Conservation (phyloP, 2,113 vertebrate genomes). For the Lepisosteus osseus region DNA sequence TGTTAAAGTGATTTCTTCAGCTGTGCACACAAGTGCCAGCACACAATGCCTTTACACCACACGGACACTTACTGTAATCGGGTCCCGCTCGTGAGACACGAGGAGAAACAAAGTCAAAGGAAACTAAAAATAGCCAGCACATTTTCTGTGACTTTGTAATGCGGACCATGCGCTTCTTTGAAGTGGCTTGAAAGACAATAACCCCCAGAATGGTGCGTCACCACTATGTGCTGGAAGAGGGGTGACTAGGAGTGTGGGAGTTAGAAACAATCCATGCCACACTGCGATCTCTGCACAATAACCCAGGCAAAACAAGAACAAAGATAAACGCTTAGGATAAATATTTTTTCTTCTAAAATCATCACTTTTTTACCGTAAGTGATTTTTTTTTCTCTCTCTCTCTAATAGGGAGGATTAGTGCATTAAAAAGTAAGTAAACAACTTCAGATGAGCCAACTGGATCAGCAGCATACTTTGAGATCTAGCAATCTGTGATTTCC, state of each 20-base stretch:
- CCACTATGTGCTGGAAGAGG: conserved; percentile 37
- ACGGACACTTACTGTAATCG: conserved; percentile 43
- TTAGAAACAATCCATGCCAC: conserved; percentile 16
- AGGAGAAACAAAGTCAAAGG: conserved; percentile 38
- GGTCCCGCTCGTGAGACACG: conserved; percentile 33
- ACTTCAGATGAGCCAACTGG: background rate
- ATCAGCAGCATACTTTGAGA: too few species aligned
- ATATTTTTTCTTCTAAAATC: conserved; percentile 30
- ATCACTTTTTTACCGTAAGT: conserved; percentile 18
- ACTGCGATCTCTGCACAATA: background rate
- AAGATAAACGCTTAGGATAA: conserved; percentile 27
- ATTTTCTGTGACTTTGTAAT: conserved; percentile 51
- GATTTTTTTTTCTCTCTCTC: background rate
- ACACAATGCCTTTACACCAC: conserved; percentile 19
- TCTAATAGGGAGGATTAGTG: background rate
- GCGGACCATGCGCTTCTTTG: conserved; percentile 47
- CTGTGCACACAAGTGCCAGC: background rate
- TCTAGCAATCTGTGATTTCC: too few species aligned
- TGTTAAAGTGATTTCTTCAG: conserved; percentile 29
- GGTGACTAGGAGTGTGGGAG: conserved; percentile 39
- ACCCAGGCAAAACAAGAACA: conserved; percentile 8
- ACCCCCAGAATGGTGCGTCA: conserved; percentile 37
- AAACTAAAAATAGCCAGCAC: conserved; percentile 53
- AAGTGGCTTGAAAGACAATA: conserved; percentile 26
- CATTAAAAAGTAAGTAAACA: background rate